Conservation (phyloP, 2,113 vertebrate genomes). For the Cepphus grylle region DNA sequence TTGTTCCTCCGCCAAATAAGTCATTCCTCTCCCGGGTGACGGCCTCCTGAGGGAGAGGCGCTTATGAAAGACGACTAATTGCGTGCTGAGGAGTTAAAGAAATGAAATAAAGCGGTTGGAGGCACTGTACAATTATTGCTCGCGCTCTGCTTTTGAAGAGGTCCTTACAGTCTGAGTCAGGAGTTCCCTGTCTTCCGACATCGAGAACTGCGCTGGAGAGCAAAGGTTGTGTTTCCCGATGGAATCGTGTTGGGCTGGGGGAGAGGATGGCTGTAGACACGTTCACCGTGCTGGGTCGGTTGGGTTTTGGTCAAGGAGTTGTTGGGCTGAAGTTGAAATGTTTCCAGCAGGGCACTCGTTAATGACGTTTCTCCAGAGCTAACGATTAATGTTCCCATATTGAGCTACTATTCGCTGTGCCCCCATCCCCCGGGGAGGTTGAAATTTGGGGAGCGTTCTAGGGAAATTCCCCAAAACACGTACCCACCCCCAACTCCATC, state of each 20-base stretch:
- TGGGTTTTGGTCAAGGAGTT: background rate
- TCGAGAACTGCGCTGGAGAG: background rate
- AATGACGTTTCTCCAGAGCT: background rate
- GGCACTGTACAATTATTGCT: conserved; percentile 8
- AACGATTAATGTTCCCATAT: accelerated
- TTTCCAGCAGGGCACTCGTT: background rate
- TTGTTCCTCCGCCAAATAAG: conserved; percentile 47
- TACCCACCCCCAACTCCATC: background rate
- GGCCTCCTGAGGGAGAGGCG: conserved; percentile 36
- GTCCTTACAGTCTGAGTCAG: background rate
- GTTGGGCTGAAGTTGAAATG: background rate
- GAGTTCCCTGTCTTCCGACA: background rate
- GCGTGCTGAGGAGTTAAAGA: conserved; percentile 57
- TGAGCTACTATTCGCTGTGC: background rate
- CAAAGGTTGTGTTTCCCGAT: background rate
- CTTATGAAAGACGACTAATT: conserved; percentile 67
- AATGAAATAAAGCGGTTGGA: conserved; percentile 21
- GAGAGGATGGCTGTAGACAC: background rate
- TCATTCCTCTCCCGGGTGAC: conserved; percentile 52
- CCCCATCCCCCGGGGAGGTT: background rate
- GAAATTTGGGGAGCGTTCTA: background rate
- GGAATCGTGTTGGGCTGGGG: background rate
- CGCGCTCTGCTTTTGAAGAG: background rate
- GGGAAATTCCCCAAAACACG: background rate
- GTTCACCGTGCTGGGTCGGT: accelerated